Percentiles rank a stretch among this genome's conserved stretches.
Conservation (phyloP, 2,797 vertebrate species). For the Coilia nasus region DNA sequence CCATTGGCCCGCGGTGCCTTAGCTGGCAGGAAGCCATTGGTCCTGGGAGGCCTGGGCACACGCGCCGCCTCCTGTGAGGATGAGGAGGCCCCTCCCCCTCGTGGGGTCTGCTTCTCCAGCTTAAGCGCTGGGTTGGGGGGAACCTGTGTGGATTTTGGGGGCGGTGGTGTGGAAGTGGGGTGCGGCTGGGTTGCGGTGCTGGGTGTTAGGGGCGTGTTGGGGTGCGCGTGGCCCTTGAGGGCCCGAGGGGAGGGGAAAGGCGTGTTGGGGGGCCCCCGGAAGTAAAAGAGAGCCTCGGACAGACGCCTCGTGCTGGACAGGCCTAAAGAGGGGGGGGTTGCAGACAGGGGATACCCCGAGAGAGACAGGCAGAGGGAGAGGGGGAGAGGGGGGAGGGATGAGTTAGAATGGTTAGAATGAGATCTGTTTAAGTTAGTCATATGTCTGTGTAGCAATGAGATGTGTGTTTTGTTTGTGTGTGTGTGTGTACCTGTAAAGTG, state of each 20-base stretch:
- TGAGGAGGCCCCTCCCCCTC: slow-evolving; percentile 64
- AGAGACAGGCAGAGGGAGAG: neutral
- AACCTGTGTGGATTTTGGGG: neutral
- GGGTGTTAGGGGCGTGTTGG: neutral
- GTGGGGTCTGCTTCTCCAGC: slow-evolving; percentile 31
- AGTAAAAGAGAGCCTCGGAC: slow-evolving; percentile 59
- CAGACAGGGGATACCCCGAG: neutral
- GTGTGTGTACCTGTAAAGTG: neutral
- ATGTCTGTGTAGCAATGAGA: no score
- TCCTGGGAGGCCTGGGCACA: neutral
- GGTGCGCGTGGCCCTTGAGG: slow-evolving; percentile 48
- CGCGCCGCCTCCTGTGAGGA: neutral
- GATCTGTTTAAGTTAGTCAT: no score
- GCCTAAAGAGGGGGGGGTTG: slow-evolving; percentile 37
- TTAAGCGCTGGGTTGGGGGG: slow-evolving; percentile 18
- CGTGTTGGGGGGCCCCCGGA: slow-evolving; percentile 42
- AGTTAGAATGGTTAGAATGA: neutral
- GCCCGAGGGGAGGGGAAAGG: slow-evolving; percentile 35
- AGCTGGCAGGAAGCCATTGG: neutral
- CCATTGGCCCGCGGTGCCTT: neutral
- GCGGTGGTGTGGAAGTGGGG: no score
- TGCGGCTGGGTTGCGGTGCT: neutral
- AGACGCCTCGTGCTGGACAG: slow-evolving; percentile 52
- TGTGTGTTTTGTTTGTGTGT: no score
- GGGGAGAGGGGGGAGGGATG: neutral